Base-by-base conservation (phyloP, 2,888 invertebrate genomes). In the Orgyia antiqua region DNA sequence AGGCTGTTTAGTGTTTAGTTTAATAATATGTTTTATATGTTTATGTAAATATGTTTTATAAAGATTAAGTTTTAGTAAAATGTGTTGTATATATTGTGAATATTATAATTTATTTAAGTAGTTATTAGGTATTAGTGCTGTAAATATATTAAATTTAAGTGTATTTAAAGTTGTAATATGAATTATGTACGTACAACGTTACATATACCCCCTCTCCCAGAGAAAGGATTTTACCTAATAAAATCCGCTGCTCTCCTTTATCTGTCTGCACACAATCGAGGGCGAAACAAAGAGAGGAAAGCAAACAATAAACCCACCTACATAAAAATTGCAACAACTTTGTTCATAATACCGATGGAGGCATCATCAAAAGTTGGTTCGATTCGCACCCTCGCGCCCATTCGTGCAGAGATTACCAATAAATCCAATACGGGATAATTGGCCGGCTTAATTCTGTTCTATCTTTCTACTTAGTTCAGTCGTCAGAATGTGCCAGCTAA, bases 371-470 rank as follows among this genome's bases (percentile, higher is more conserved):
- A 84, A 86, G 74, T 86, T 84, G 76, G 82, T 78, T 72, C 73
- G 70, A 60, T 75, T 83, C 83, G 80, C 86, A 84, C 86, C 86
- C 86, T 83, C 82, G 78, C 82, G 82, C 80, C 77, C 74, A 80
- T 83, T 83, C 86, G 86, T 86, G 86, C 84, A 82, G 76, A 84
- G 86, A 86, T 86, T 86, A 86, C 86, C 86, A 86, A 86, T 86
- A 86, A 86, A 86, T 86, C 86, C 84, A 86, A 86, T 86, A 84
- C 84, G 86, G 84, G 86, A 86, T 86, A 86, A 86, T 86, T 86
- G 86, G 83, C 79, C 79, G 80, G 84, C 86, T 86, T 86, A 86
- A 86, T 84, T 86, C 83, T 83, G 78, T 84, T 79, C 86, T 84
- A 86, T 86, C 86, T 86, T 83, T 84, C 84, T 86, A 84, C 86